phyloP scores from a whole-genome alignment of 2,797 vertebrate species.

The Notoglanidium macrostoma region DNA sequence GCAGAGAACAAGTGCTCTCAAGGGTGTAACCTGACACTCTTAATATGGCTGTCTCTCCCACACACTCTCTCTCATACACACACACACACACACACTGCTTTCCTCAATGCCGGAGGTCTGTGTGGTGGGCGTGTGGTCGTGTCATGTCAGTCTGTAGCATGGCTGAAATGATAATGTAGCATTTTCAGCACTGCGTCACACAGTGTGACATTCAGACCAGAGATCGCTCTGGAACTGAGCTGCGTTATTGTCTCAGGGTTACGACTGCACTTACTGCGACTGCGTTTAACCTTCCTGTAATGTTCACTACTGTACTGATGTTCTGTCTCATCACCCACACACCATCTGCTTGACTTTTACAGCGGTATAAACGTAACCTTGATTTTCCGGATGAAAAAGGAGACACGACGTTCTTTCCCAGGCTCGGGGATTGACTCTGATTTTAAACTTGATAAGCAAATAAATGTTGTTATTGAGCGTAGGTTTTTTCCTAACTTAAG shows the following conservation, averaged over 20 bases:
- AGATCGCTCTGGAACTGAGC: neutral
- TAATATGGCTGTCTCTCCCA: neutral
- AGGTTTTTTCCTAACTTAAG: no score
- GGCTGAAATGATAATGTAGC: slow-evolving; percentile 43
- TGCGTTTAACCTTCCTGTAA: neutral
- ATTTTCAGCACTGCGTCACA: slow-evolving; percentile 4
- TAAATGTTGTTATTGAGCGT: no score
- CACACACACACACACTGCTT: neutral
- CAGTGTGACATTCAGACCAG: neutral
- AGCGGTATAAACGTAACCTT: neutral
- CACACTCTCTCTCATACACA: neutral
- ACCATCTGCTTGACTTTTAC: slow-evolving; percentile 14
- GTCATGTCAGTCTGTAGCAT: neutral
- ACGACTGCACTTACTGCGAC: neutral
- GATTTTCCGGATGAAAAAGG: neutral
- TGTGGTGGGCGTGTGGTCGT: neutral
- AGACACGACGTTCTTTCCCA: neutral
- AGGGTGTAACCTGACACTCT: slow-evolving; percentile 18
- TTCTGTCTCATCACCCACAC: neutral
- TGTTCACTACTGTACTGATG: neutral
- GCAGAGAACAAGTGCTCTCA: neutral
- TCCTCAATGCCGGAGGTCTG: neutral
- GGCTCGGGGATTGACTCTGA: no score
- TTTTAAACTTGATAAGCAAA: no score
- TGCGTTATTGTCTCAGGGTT: slow-evolving; percentile 21